Percentiles rank a stretch among this genome's conserved stretches.
These are phyloP conservation scores for Cariama cristata DNA, from an alignment of 2,113 vertebrate genomes.

Conservation along the genomic window DNA sequence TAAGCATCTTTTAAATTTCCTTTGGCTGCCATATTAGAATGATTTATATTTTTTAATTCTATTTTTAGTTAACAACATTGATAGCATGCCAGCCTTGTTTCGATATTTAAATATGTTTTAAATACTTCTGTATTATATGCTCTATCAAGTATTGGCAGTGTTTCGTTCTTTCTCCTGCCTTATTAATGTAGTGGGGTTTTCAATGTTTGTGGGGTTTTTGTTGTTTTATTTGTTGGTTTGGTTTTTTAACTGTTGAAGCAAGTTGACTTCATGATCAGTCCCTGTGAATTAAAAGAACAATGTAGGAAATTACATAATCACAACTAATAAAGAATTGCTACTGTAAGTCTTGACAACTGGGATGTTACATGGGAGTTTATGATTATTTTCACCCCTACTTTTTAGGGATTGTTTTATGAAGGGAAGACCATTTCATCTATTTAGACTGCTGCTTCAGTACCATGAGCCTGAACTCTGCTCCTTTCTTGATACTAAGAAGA, in stretches of 20 bases:
- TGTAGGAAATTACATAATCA: background rate
- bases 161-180: background rate
- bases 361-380: background rate
- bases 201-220: background rate
- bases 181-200: background rate
- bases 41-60: background rate
- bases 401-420: slow-evolving; percentile 92
- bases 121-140: background rate
- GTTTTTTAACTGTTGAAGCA: background rate
- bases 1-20: background rate
- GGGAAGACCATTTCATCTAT: slow-evolving; percentile 96
- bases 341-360: background rate
- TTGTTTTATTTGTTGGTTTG: background rate
- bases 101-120: background rate
- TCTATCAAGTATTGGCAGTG: background rate
- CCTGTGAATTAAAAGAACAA: background rate
- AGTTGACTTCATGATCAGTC: background rate
- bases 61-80: background rate
- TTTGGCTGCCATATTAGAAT: background rate
- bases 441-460: slow-evolving; percentile 94
- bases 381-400: slow-evolving; percentile 6
- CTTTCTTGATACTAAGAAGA: slow-evolving; percentile 98
- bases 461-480: slow-evolving; percentile 98
- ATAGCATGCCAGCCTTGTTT: background rate
- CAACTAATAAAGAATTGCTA: background rate